Conservation (phyloP, 1,140 invertebrate genomes). For the Aradophagus sp. region DNA sequence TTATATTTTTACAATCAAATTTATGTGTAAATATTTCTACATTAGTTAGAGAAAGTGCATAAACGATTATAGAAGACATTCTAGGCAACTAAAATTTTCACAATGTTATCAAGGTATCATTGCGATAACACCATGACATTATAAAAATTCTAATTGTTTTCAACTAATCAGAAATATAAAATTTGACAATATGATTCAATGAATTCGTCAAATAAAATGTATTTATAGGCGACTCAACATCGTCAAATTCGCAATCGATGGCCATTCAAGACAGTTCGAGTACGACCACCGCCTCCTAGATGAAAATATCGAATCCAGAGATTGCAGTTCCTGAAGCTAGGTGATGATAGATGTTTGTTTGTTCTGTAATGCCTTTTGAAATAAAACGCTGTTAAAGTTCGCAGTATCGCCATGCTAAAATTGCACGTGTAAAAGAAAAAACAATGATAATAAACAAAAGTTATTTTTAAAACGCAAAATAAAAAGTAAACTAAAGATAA, state of each 20-base stretch:
- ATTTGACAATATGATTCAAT: too few species aligned
- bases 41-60: too few species aligned
- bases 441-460: conserved; percentile 24
- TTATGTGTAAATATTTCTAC: too few species aligned
- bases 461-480: conserved; percentile 45
- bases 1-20: too few species aligned
- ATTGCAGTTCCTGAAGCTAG: conserved; percentile 66
- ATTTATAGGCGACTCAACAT: conserved; percentile 54
- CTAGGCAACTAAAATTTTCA: too few species aligned
- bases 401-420: conserved; percentile 45
- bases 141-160: too few species aligned
- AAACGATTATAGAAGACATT: too few species aligned
- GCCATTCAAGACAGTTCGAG: conserved; percentile 51
- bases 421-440: conserved; percentile 28
- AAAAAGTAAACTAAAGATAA: too few species aligned
- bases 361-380: conserved; percentile 58
- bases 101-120: too few species aligned
- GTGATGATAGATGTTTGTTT: conserved; percentile 61
- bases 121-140: too few species aligned
- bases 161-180: too few species aligned
- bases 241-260: conserved; percentile 55
- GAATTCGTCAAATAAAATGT: too few species aligned
- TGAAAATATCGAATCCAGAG: conserved; percentile 54
- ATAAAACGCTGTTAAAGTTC: conserved; percentile 55
- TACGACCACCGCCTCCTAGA: conserved; percentile 58